Evolutionary conservation across 2,888 invertebrate genomes (phyloP).

Genomic region (Gisinianus flammeolus): DNA sequence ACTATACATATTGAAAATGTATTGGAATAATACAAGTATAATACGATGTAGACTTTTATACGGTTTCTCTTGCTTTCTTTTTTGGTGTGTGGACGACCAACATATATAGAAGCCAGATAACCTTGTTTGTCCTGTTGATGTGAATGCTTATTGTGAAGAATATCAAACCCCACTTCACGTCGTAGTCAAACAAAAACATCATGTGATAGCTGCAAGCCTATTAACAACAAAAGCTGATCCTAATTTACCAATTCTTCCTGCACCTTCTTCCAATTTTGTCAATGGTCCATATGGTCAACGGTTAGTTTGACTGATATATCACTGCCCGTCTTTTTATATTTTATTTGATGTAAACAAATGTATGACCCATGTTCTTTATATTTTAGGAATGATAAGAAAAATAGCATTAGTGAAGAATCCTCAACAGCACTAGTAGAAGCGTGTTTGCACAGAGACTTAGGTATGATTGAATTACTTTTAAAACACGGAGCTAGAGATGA

Average conservation of each 20-base stretch:
- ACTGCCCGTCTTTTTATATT: background rate
- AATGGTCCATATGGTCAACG: conserved; percentile 18
- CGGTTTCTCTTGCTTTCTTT: background rate
- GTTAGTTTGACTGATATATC: background rate
- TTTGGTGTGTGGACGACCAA: background rate
- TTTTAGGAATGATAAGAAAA: conserved; percentile 1
- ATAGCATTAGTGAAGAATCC: conserved; percentile 40
- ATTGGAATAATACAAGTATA: background rate
- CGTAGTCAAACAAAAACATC: conserved; percentile 77
- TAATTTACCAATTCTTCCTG: conserved; percentile 70
- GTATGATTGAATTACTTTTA: conserved; percentile 78
- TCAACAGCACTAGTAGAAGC: conserved; percentile 73
- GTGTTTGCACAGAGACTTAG: conserved; percentile 70
- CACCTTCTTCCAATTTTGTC: conserved; percentile 36
- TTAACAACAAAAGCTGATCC: conserved; percentile 79
- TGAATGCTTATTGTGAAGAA: conserved; percentile 76
- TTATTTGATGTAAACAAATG: background rate
- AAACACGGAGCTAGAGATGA: conserved; percentile 86
- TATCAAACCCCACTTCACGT: conserved; percentile 84
- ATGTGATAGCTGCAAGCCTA: conserved; percentile 73
- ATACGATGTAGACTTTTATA: background rate
- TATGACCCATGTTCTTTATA: background rate
- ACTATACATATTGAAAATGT: background rate
- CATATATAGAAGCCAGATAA: conserved; percentile 56
- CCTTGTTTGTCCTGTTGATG: conserved; percentile 72